Percentiles rank a stretch among this genome's conserved stretches.
These are phyloP conservation scores for Rhamnusium bicolor DNA, from an alignment of 2,888 invertebrate species.

Conservation along the genomic window DNA sequence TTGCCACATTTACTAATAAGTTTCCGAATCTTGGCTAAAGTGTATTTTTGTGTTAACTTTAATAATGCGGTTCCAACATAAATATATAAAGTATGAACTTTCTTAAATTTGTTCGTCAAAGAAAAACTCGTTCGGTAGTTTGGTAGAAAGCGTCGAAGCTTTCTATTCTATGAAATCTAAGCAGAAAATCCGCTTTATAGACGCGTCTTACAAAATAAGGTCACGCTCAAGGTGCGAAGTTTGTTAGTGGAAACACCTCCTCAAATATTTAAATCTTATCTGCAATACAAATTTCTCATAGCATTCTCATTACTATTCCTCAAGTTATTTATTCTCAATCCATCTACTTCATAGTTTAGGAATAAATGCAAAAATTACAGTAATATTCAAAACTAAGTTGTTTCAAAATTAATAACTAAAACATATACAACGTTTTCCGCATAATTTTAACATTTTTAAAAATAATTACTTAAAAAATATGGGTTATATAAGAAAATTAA, in stretches of 20 bases:
- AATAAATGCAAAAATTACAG: too few relatives aligned
- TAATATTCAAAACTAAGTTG: too few relatives aligned
- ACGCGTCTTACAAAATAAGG: slow-evolving; percentile 25
- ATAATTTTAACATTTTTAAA: too few relatives aligned
- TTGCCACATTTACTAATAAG: background rate
- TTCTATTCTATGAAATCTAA: slow-evolving; percentile 26
- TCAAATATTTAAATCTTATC: slow-evolving; percentile 26
- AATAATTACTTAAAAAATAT: too few relatives aligned
- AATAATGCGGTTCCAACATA: background rate
- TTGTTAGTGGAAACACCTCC: slow-evolving; percentile 20
- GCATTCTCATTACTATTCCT: background rate
- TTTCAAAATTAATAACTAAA: too few relatives aligned
- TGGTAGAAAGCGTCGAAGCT: slow-evolving; percentile 6
- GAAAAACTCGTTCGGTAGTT: slow-evolving; percentile 18
- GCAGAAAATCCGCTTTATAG: slow-evolving; percentile 26
- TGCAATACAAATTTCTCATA: slow-evolving; percentile 19
- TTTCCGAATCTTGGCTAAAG: background rate
- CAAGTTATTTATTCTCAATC: background rate
- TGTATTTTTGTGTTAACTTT: slow-evolving; percentile 7
- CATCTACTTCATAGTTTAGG: background rate
- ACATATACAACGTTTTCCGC: too few relatives aligned
- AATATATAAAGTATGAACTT: slow-evolving; percentile 14
- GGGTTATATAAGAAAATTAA: too few relatives aligned
- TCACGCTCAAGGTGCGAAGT: slow-evolving; percentile 26
- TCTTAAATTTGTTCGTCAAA: slow-evolving; percentile 1